A percentile compares a stretch with the other conserved stretches of the same genome.
Evolutionary conservation across 2,113 vertebrate genomes (phyloP).

Genomic region (Lepus timidus): DNA sequence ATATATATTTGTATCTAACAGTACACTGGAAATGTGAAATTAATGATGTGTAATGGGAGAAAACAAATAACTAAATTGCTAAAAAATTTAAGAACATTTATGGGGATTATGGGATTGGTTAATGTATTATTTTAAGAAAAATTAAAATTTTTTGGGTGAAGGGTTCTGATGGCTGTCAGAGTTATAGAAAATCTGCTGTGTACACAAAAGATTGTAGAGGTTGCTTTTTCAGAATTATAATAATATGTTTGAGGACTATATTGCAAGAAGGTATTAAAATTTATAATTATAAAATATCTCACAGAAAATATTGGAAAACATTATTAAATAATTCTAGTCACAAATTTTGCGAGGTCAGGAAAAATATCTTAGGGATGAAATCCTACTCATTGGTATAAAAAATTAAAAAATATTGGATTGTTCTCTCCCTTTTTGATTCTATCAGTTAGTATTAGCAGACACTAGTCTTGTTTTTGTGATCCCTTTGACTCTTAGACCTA

Average conservation of each 20-base stretch:
- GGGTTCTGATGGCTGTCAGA: not conserved
- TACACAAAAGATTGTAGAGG: not conserved
- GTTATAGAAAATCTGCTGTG: not conserved
- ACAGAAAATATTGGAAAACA: not conserved
- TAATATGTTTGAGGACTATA: not conserved
- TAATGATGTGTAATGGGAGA: not conserved
- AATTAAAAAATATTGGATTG: no score
- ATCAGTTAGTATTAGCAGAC: no score
- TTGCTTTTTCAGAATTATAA: not conserved
- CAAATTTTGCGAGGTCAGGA: not conserved
- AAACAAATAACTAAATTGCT: not conserved
- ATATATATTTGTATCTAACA: no score
- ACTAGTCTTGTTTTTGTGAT: no score
- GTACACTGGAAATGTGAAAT: not conserved
- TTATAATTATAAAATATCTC: not conserved
- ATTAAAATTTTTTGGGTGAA: not conserved
- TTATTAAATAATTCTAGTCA: not conserved
- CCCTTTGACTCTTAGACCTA: no score
- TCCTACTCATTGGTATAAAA: no score
- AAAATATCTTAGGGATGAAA: not conserved
- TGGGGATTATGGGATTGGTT: not conserved
- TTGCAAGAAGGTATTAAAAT: not conserved
- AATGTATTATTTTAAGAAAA: not conserved
- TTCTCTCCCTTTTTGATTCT: no score
- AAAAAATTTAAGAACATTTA: not conserved